Evolutionary conservation across 2,888 invertebrate genomes (phyloP).

Genomic region (Heteromyza rotundicornis): DNA sequence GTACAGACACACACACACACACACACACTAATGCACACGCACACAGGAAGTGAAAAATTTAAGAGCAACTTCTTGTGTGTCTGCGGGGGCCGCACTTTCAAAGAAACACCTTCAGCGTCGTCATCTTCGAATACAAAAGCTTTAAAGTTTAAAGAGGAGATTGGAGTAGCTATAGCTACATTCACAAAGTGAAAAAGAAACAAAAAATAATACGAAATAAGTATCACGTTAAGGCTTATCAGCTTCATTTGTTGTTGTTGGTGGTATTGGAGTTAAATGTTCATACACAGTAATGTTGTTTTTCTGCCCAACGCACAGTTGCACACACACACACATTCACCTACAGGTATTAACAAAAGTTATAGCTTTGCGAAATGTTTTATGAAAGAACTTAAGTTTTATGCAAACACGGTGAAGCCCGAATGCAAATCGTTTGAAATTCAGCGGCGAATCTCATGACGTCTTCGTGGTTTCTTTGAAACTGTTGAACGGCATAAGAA

Average conservation of each 20-base stretch:
- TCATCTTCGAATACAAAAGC: background rate
- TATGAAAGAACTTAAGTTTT: too few relatives aligned
- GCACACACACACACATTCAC: too few relatives aligned
- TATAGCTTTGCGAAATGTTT: too few relatives aligned
- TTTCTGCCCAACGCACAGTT: too few relatives aligned
- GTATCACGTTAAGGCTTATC: background rate
- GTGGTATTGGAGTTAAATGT: background rate
- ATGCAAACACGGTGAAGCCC: too few relatives aligned
- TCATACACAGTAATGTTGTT: background rate
- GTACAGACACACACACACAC: background rate
- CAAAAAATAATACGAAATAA: background rate
- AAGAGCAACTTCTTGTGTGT: background rate
- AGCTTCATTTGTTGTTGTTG: background rate
- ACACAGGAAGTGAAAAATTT: background rate
- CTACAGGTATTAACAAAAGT: too few relatives aligned
- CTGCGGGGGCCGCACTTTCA: too few relatives aligned
- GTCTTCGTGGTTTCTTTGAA: too few relatives aligned
- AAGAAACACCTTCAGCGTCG: background rate
- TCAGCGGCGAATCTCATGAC: too few relatives aligned
- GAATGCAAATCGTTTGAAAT: too few relatives aligned
- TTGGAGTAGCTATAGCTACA: background rate
- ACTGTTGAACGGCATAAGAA: too few relatives aligned
- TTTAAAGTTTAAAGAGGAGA: background rate
- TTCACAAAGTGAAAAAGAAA: background rate
- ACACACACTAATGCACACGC: background rate